Conservation (phyloP, 2,797 vertebrate species). For the Echiichthys vipera region DNA sequence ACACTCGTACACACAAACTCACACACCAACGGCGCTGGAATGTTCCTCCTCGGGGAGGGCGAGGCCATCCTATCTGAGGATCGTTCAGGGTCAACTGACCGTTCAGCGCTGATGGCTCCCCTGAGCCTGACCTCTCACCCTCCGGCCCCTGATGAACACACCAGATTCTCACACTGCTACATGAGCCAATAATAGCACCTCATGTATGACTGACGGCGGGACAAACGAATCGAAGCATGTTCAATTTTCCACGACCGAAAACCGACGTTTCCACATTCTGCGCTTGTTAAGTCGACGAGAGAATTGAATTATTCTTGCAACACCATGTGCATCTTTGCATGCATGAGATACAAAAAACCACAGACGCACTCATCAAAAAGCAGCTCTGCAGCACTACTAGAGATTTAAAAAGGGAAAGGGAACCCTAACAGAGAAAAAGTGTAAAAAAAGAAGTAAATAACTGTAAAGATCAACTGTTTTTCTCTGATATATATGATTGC, state of each 20-base stretch:
- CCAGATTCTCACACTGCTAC: slow-evolving; percentile 71
- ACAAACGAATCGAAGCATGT: slow-evolving; percentile 22
- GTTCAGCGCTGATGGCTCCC: slow-evolving; percentile 72
- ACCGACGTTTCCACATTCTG: slow-evolving; percentile 30
- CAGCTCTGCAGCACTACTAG: not conserved
- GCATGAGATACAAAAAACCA: not conserved
- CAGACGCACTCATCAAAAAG: not conserved
- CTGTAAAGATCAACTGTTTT: not conserved
- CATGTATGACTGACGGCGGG: slow-evolving; percentile 28
- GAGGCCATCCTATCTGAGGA: slow-evolving; percentile 61
- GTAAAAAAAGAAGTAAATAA: no score
- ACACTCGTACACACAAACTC: slow-evolving; percentile 29
- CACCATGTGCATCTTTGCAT: not conserved
- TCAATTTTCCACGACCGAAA: slow-evolving; percentile 3
- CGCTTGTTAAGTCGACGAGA: not conserved
- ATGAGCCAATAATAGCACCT: slow-evolving; percentile 54
- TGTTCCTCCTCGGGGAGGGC: slow-evolving; percentile 64
- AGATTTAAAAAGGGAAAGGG: not conserved
- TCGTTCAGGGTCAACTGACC: slow-evolving; percentile 76
- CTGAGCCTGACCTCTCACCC: slow-evolving; percentile 72
- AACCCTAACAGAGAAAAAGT: not conserved
- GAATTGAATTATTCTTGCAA: not conserved
- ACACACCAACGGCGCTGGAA: slow-evolving; percentile 56
- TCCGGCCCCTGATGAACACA: slow-evolving; percentile 73
- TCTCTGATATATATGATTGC: not conserved